Percentiles rank a stretch among this genome's conserved stretches.
These are phyloP conservation scores for Clinocottus analis DNA, from an alignment of 2,113 vertebrate species.

Conservation along the genomic window DNA sequence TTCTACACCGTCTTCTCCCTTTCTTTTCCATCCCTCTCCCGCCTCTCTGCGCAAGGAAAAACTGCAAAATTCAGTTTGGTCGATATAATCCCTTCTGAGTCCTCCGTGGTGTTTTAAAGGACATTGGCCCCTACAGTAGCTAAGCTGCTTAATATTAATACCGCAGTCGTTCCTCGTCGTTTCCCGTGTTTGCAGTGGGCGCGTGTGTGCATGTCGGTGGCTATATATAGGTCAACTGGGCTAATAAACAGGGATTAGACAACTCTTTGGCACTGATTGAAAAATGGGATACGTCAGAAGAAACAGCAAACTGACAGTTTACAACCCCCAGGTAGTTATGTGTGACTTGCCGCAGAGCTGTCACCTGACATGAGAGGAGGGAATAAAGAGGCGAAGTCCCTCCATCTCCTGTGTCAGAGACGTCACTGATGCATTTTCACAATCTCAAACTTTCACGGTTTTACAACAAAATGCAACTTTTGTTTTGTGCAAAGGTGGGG, in stretches of 20 bases:
- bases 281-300: constrained; percentile 47
- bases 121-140: constrained; percentile 61
- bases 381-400: neutral
- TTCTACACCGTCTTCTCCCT: constrained; percentile 19
- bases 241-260: constrained; percentile 70
- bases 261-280: constrained; percentile 33
- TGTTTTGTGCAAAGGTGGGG: too few species aligned
- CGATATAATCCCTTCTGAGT: constrained; percentile 56
- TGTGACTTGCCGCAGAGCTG: constrained; percentile 45
- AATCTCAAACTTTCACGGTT: too few species aligned
- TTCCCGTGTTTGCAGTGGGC: constrained; percentile 49
- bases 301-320: constrained; percentile 36
- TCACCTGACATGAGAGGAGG: constrained; percentile 50
- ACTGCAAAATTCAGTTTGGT: constrained; percentile 47
- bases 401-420: neutral
- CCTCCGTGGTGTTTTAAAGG: constrained; percentile 65
- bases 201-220: constrained; percentile 19
- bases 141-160: constrained; percentile 79
- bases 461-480: too few species aligned
- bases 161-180: constrained; percentile 42
- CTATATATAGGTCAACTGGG: constrained; percentile 71
- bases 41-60: neutral
- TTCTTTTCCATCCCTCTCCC: neutral
- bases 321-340: constrained; percentile 13
- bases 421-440: too few species aligned